Conservation (phyloP, 2,888 invertebrate genomes). For the Drepanosiphum platanoidis region DNA sequence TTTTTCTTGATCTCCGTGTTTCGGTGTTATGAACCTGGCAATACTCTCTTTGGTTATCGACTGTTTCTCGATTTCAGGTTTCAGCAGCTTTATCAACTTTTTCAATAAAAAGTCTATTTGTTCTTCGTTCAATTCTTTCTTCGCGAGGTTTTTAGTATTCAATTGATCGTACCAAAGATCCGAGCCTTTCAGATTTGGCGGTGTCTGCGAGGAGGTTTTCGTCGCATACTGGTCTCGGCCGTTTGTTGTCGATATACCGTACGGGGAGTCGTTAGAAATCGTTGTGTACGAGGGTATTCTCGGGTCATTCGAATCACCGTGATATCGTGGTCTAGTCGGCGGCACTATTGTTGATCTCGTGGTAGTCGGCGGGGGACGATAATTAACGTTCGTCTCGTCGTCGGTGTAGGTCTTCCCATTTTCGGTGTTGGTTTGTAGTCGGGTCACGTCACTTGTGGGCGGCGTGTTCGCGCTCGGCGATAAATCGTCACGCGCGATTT, state of each 20-base stretch:
- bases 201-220: not conserved
- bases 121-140: slow-evolving; percentile 30
- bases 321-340: not conserved
- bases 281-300: not conserved
- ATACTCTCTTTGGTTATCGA: slow-evolving; percentile 8
- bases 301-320: not conserved
- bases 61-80: slow-evolving; percentile 48
- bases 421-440: not conserved
- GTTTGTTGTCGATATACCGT: not conserved
- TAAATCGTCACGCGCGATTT: not conserved
- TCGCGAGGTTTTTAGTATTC: not conserved
- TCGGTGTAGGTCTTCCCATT: not conserved
- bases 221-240: not conserved
- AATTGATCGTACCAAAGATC: slow-evolving; percentile 41
- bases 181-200: not conserved
- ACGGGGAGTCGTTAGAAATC: not conserved
- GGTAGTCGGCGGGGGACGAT: not conserved
- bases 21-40: not conserved
- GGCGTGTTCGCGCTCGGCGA: not conserved
- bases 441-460: not conserved
- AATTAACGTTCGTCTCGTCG: not conserved
- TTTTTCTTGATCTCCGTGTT: slow-evolving; percentile 35
- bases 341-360: not conserved
- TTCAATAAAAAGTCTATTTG: slow-evolving; percentile 23
- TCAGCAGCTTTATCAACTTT: slow-evolving; percentile 49